These are phyloP conservation scores for Sebastes flavidus DNA, from an alignment of 2,797 vertebrate genomes.

Conservation along the genomic window DNA sequence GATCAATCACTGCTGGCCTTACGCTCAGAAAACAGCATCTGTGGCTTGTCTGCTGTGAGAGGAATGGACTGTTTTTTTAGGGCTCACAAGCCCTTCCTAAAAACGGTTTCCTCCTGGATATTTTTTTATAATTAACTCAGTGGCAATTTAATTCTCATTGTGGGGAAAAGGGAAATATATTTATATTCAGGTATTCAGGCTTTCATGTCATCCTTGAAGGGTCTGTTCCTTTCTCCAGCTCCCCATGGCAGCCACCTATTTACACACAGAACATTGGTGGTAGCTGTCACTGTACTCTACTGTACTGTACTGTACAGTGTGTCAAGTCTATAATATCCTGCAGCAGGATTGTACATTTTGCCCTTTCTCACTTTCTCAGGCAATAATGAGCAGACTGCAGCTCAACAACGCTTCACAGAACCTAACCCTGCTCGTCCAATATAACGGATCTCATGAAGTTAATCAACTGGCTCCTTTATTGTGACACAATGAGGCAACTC, in stretches of 20 bases:
- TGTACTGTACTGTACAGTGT: not conserved
- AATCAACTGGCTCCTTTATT: not conserved
- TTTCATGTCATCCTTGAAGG: not conserved
- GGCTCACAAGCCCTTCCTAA: not conserved
- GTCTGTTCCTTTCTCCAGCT: not conserved
- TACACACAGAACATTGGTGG: not conserved
- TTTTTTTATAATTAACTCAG: constrained; percentile 3
- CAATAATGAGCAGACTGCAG: not conserved
- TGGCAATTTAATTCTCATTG: not conserved
- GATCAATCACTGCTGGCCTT: constrained; percentile 34
- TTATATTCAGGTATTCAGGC: not conserved
- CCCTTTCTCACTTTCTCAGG: not conserved
- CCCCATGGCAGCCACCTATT: not conserved
- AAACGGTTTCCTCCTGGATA: not conserved
- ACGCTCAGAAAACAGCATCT: constrained; percentile 28
- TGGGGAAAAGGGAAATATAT: not conserved
- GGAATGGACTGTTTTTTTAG: not conserved
- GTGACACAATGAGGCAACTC: not conserved
- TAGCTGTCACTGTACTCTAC: not conserved
- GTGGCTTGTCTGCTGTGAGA: constrained; percentile 21
- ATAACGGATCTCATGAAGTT: not conserved
- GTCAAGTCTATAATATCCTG: not conserved
- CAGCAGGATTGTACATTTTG: not conserved
- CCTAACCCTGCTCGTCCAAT: not conserved
- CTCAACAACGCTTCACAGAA: not conserved